Evolutionary conservation across 1,140 invertebrate species (phyloP), one percentile per base, ranked within the genome.

Genomic region (Caerostris extrusa): DNA sequence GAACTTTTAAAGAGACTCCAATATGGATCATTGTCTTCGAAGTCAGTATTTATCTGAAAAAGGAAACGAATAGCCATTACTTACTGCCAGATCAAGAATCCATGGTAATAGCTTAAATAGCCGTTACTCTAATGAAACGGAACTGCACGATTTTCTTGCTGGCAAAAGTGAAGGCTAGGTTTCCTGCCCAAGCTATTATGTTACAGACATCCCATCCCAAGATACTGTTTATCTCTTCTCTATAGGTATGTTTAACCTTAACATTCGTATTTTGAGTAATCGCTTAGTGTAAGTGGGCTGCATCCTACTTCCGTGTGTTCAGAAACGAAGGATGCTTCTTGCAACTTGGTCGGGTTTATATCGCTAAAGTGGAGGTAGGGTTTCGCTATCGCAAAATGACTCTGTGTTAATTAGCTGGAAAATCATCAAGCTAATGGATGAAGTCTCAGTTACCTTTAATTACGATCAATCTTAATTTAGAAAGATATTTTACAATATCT

Each of bases 231-330:
- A 77, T 77, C 71, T 77, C 53, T 8, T 10, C 34, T 77, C 6
- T 77, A 77, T 77, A 77, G 71, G 71, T 77, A 77, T 77, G 71
- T 83, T 83, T 57, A 58, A 83, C 82, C 82, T 83, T 83, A 56
- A 56, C 56, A 58, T 56, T 83, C 82, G 55, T 17, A 83, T 58
- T 58, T n/a, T 83, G 82, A 77, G 71, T 77, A 77, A 77, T 77
- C 71, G 71, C 34, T 77, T 12, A 12, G 71, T 50, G 71, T 53
- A 77, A 77, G 61, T 14, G 17, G 61, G 10, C 71, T 77, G 50
- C 14, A 67, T 10, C 34, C 34, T 58, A 58, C 82, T 83, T 83
- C 82, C 82, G 56, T 58, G 56, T 83, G 14, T 77, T 34, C 34
- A 34, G 10, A 77, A 8, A 50, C 8, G 34, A 67, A 50, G 7